A percentile compares a stretch with the other conserved stretches of the same genome.
These are phyloP conservation scores for Corella eumyota DNA, from an alignment of 23 tunicate species.

Conservation along the genomic window DNA sequence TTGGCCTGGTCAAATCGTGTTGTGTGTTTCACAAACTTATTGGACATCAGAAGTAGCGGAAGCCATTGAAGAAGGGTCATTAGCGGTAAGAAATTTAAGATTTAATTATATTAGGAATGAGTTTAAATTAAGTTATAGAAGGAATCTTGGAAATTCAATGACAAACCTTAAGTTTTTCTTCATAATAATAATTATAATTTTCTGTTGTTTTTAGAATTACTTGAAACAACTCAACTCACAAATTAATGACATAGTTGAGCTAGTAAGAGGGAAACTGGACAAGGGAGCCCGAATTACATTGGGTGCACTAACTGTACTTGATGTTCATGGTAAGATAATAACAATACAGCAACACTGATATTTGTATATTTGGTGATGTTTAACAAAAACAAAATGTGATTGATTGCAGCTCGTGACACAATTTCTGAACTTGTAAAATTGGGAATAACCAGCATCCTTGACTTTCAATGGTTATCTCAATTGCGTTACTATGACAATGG, in stretches of 20 bases:
- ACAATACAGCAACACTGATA: not conserved
- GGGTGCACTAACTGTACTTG: conserved; percentile 84
- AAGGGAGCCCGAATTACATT: conserved; percentile 74
- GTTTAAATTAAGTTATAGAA: too few species aligned
- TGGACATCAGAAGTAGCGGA: conserved; percentile 94
- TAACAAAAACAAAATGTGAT: not conserved
- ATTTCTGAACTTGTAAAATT: conserved; percentile 69
- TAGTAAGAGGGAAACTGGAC: conserved; percentile 84
- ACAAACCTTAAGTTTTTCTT: too few species aligned
- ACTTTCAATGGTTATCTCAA: conserved; percentile 88
- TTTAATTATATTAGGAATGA: not conserved
- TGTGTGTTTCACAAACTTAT: conserved; percentile 80
- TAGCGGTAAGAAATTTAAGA: conserved; percentile 21
- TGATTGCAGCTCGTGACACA: conserved; percentile 71
- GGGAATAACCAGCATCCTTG: conserved; percentile 41
- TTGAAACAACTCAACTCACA: conserved; percentile 70
- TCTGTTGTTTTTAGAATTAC: conserved; percentile 55
- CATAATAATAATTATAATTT: too few species aligned
- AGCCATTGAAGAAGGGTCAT: conserved; percentile 70
- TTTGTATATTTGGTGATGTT: not conserved
- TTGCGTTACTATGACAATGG: conserved; percentile 71
- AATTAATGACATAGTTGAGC: conserved; percentile 86
- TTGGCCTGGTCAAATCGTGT: conserved; percentile 89
- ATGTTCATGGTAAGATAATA: conserved; percentile 68
- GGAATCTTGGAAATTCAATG: too few species aligned